Percentiles rank a stretch among this genome's conserved stretches.
Evolutionary conservation across 2,113 vertebrate species (phyloP).

Genomic region (Danionella cerebrum): DNA sequence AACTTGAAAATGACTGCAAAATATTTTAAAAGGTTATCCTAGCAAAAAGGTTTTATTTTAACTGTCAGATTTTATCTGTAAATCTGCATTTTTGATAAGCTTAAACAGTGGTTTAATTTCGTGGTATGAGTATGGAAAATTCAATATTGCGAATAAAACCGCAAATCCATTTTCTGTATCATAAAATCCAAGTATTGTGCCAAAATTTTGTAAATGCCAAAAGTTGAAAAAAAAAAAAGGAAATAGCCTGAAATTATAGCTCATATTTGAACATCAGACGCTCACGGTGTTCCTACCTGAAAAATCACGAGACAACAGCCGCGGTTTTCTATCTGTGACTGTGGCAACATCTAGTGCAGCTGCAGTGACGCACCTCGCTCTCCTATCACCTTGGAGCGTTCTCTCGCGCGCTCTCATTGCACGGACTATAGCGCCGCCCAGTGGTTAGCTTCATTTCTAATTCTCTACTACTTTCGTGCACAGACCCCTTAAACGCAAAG

Average conservation of each 20-base stretch:
- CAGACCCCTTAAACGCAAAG: background rate
- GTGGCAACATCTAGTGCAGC: background rate
- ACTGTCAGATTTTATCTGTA: too few relatives aligned
- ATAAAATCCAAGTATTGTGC: too few relatives aligned
- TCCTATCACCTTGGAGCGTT: background rate
- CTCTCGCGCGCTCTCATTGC: background rate
- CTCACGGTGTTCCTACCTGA: background rate
- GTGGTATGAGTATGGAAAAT: too few relatives aligned
- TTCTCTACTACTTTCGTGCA: background rate
- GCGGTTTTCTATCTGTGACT: background rate
- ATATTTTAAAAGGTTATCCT: too few relatives aligned
- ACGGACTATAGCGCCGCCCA: constrained; percentile 67
- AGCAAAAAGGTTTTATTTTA: too few relatives aligned
- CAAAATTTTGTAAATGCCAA: too few relatives aligned
- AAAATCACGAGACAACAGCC: background rate
- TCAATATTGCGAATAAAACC: too few relatives aligned
- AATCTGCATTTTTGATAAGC: too few relatives aligned
- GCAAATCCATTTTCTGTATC: too few relatives aligned
- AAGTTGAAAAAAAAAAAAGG: too few relatives aligned
- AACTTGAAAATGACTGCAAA: too few relatives aligned
- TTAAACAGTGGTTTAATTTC: too few relatives aligned
- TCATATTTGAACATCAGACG: background rate
- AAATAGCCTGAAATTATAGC: background rate
- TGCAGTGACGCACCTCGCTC: background rate
- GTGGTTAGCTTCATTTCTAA: constrained; percentile 51